These are phyloP conservation scores for Neostethus bicornis DNA, from an alignment of 2,797 vertebrate genomes.

Conservation along the genomic window DNA sequence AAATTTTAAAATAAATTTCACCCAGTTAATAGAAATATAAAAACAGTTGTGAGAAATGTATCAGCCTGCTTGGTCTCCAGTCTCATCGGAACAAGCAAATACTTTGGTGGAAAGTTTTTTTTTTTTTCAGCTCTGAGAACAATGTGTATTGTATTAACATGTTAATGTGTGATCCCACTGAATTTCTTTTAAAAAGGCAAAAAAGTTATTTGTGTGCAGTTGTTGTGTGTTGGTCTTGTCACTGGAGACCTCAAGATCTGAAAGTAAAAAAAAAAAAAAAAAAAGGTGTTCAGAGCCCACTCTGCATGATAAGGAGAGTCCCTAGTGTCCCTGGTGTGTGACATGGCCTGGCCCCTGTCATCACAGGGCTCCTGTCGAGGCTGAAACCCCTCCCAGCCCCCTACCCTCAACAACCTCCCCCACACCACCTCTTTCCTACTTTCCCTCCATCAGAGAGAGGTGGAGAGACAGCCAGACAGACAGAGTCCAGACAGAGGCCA, in stretches of 20 bases:
- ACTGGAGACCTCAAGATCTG: conserved; percentile 21
- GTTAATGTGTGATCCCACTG: not conserved
- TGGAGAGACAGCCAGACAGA: conserved; percentile 56
- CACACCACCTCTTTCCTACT: conserved; percentile 29
- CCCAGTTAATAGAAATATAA: no score
- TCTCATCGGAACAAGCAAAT: conserved; percentile 5
- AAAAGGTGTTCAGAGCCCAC: conserved; percentile 46
- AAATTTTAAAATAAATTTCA: no score
- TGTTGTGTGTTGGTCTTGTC: conserved; percentile 24
- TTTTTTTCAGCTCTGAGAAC: not conserved
- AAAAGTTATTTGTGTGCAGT: conserved; percentile 7
- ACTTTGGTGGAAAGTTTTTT: not conserved
- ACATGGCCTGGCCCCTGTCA: conserved; percentile 69
- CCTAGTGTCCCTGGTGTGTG: conserved; percentile 65
- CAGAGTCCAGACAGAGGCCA: conserved; percentile 80
- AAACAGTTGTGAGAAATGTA: no score
- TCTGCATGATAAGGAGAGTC: conserved; percentile 65
- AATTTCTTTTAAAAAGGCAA: conserved; percentile 5
- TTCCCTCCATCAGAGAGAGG: conserved; percentile 30
- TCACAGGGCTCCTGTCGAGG: conserved; percentile 72
- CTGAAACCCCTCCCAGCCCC: no score
- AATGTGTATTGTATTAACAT: not conserved
- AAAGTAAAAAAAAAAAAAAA: conserved; percentile 28
- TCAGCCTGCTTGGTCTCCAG: no score
- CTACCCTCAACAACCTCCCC: conserved; percentile 62